Evolutionary conservation across 2,888 invertebrate species (phyloP).

Genomic region (Polyommatus iphigenia): DNA sequence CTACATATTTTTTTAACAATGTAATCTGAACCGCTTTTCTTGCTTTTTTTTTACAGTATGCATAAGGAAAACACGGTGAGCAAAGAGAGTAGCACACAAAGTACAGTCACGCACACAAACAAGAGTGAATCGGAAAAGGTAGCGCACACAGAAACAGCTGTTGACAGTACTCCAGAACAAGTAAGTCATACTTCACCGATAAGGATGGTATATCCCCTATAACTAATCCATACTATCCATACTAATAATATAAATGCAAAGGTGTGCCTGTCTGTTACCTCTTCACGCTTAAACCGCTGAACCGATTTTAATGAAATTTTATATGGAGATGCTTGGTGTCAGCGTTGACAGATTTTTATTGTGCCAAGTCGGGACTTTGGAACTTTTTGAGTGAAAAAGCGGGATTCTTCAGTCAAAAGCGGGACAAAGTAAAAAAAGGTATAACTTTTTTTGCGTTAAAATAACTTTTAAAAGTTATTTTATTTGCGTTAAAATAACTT

Average conservation of each 20-base stretch:
- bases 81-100: conserved; percentile 66
- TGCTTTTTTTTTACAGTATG: conserved; percentile 55
- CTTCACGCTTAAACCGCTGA: not conserved
- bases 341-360: no score
- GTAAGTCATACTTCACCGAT: not conserved
- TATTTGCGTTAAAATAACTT: no score
- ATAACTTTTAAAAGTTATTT: no score
- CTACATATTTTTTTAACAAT: no score
- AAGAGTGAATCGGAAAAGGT: conserved; percentile 68
- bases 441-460: no score
- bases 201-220: not conserved
- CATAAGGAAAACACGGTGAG: conserved; percentile 68
- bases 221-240: no score
- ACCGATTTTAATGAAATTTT: not conserved
- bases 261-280: no score
- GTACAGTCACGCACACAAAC: conserved; percentile 66
- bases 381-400: no score
- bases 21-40: not conserved
- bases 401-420: no score
- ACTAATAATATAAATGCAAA: no score
- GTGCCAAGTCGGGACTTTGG: no score
- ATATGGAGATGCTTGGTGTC: not conserved
- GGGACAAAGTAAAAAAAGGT: no score
- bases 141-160: conserved; percentile 59
- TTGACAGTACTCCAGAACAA: conserved; percentile 51